phyloP scores from a whole-genome alignment of 37 sponge, comb jelly and placozoan genomes.

The Ianthella basta region DNA sequence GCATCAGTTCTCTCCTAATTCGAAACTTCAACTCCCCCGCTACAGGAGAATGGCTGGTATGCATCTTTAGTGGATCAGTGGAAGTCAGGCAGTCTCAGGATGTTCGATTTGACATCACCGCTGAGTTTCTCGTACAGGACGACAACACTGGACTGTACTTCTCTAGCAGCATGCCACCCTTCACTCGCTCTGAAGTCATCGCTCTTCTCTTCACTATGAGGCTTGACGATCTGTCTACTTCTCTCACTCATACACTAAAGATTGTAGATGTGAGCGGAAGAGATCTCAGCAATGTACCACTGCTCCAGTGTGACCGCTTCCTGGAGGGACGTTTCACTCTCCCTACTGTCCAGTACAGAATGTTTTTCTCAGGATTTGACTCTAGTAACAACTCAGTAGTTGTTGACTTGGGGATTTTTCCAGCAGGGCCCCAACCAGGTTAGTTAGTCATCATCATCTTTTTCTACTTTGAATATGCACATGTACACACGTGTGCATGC shows the following conservation, averaged over 20 bases:
- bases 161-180: neutral
- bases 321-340: conserved; percentile 17
- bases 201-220: conserved; percentile 1
- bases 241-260: neutral
- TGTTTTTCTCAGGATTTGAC: conserved; percentile 19
- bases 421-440: conserved; percentile 12
- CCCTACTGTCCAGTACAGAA: conserved; percentile 12
- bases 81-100: conserved; percentile 23
- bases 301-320: neutral
- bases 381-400: neutral
- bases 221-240: neutral
- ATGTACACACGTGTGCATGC: too few relatives aligned
- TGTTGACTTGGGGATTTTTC: neutral
- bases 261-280: neutral
- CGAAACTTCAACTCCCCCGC: neutral
- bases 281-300: neutral
- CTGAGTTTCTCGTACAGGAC: conserved; percentile 1
- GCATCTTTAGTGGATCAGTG: conserved; percentile 1
- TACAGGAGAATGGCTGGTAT: conserved; percentile 6
- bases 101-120: conserved; percentile 9
- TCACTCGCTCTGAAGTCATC: neutral
- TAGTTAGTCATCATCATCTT: too few relatives aligned
- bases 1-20: neutral
- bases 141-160: neutral
- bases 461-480: too few relatives aligned